These are phyloP conservation scores for Lasioglossum malachurum DNA, from an alignment of 2,888 invertebrate species.

Conservation along the genomic window DNA sequence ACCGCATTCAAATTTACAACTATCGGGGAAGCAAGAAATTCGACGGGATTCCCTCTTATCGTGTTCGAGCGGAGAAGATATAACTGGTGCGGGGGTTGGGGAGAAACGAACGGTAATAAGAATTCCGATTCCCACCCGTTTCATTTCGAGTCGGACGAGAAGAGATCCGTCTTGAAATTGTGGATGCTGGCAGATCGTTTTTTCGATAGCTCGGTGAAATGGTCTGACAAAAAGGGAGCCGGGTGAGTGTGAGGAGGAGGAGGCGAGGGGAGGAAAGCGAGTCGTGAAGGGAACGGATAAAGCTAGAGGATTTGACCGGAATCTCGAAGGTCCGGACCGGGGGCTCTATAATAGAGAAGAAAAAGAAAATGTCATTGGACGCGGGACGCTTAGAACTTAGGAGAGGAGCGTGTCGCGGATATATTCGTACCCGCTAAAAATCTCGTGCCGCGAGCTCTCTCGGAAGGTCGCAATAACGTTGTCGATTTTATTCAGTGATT, in stretches of 20 bases:
- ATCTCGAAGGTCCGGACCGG: slow-evolving; percentile 19
- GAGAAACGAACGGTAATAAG: slow-evolving; percentile 56
- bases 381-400: slow-evolving; percentile 24
- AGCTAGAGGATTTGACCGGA: slow-evolving; percentile 36
- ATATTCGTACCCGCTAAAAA: slow-evolving; percentile 4
- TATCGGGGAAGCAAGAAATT: slow-evolving; percentile 44
- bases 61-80: slow-evolving; percentile 36
- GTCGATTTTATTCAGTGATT: slow-evolving; percentile 6
- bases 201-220: slow-evolving; percentile 54
- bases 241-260: background rate
- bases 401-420: slow-evolving; percentile 14
- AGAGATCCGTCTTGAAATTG: slow-evolving; percentile 60
- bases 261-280: background rate
- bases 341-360: slow-evolving; percentile 31
- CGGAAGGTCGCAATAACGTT: background rate
- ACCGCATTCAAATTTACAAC: slow-evolving; percentile 45
- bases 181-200: slow-evolving; percentile 59
- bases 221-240: slow-evolving; percentile 27
- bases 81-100: slow-evolving; percentile 17
- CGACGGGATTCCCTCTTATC: slow-evolving; percentile 52
- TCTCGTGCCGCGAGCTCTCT: background rate
- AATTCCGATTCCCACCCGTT: slow-evolving; percentile 61
- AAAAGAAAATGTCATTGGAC: slow-evolving; percentile 50
- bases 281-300: slow-evolving; percentile 29
- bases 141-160: slow-evolving; percentile 45